Conservation (phyloP, 2,888 invertebrate genomes). For the Plutella xylostella region DNA sequence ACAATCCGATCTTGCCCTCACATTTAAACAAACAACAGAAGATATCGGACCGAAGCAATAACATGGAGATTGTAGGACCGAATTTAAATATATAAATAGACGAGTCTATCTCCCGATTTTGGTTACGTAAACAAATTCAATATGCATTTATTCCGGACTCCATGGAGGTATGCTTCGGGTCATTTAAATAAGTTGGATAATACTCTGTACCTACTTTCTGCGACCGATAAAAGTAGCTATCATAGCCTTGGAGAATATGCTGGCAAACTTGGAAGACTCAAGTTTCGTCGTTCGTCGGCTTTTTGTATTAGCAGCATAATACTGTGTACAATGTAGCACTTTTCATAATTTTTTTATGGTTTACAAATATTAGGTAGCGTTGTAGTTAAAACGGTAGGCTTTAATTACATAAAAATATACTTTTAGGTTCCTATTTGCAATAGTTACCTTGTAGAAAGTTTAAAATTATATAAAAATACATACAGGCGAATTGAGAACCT, state of each 20-base stretch:
- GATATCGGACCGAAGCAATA: conserved; percentile 10
- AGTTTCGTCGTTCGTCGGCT: background rate
- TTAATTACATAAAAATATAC: background rate
- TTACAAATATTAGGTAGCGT: background rate
- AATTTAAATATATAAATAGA: conserved; percentile 20
- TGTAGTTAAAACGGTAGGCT: background rate
- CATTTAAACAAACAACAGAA: conserved; percentile 5
- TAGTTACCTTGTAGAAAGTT: too few relatives aligned
- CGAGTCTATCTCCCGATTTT: conserved; percentile 47
- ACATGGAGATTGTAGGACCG: conserved; percentile 12
- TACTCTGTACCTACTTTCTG: background rate
- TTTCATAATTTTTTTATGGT: background rate
- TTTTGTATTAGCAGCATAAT: background rate
- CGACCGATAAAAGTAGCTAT: background rate
- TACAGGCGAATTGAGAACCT: background rate
- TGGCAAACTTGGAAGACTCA: background rate
- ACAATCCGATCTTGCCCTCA: background rate
- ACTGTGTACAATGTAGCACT: background rate
- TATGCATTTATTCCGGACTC: conserved; percentile 62
- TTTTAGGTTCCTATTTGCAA: too few relatives aligned
- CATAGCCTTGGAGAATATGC: background rate
- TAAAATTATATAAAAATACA: background rate
- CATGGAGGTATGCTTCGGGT: conserved; percentile 31
- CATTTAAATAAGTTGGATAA: conserved; percentile 50
- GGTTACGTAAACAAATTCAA: conserved; percentile 63